Base-by-base conservation (phyloP, 2,888 invertebrate species). In the Eristalis arbustorum region DNA sequence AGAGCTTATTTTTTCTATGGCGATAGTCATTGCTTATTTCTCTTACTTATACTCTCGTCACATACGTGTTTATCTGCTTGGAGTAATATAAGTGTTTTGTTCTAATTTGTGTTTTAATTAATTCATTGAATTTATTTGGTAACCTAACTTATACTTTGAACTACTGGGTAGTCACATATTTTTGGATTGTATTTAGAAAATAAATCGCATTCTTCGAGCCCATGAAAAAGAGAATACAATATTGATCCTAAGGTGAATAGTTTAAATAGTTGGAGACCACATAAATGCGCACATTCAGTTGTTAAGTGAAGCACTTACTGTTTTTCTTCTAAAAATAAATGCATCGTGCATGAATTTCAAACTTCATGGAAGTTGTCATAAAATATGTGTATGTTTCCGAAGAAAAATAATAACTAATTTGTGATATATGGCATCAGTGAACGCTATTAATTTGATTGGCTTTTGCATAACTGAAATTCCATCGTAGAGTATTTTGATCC, bases 21-120 rank as follows among this genome's bases (percentile, higher is more conserved):
- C 64, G 23, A 68, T 72, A 78, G 77, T 87, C 82, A 78, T 82
- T 87, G 85, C 82, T 82, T 83, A 87, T 83, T 87, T 74, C 74
- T 25, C 68, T 69, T 64, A 66, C 84, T 81, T 82, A 75, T 69
- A 77, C 82, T 78, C 63, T 83, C 67, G 69, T 63, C 67, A 78
- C 56, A 74, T 77, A 77, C 69, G 75, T 73, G 68, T 72, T 76
- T 68, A 72, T 59, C 76, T 69, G 62, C 25, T 76, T 37, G 64
- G 18, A 74, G 73, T 76, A 76, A 73, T 81, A 69, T 73, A 77
- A 82, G 84, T 85, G 82, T 82, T 82, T 69, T 85, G 81, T 77
- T 82, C 82, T 69, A 73, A 77, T 82, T 77, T 85, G 72, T 73
- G 73, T 82, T 85, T 76, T 73, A 82, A 85, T 77, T 85, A 85